Percentiles rank a stretch among this genome's conserved stretches.
These are phyloP conservation scores for Chlorodrepanis virens DNA, from an alignment of 2,113 vertebrate genomes.

Conservation along the genomic window DNA sequence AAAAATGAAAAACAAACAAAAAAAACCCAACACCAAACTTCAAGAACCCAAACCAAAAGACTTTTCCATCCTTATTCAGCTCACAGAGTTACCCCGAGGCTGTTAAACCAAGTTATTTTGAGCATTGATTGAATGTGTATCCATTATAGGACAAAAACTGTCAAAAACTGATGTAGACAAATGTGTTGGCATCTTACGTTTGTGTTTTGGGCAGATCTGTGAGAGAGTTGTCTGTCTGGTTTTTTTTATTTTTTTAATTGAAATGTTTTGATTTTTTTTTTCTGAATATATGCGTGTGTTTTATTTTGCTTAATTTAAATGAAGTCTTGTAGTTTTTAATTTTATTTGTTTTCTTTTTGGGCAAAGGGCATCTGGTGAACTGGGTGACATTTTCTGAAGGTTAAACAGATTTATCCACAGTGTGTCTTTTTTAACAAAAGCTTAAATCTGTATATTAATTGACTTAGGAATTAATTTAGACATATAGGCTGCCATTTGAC, in stretches of 20 bases:
- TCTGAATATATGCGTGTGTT: background rate
- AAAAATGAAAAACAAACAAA: constrained; percentile 1
- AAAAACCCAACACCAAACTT: background rate
- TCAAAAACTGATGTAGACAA: constrained; percentile 38
- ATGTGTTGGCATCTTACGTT: constrained; percentile 27
- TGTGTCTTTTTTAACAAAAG: constrained; percentile 68
- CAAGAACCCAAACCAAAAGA: background rate
- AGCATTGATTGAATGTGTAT: background rate
- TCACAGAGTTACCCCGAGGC: background rate
- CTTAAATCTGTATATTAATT: constrained; percentile 75
- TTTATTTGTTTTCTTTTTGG: constrained; percentile 41
- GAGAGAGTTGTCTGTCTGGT: constrained; percentile 33
- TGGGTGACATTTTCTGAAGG: constrained; percentile 42
- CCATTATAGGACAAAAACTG: constrained; percentile 32
- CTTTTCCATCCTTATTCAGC: background rate
- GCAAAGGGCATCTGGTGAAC: constrained; percentile 29
- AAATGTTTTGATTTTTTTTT: constrained; percentile 47
- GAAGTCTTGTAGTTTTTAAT: constrained; percentile 53
- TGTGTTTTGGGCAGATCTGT: constrained; percentile 54
- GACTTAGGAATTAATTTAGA: constrained; percentile 80
- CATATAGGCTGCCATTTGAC: constrained; percentile 73
- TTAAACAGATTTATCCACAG: constrained; percentile 49
- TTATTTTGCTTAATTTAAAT: constrained; percentile 70
- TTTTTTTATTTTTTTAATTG: background rate
- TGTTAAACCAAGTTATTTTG: background rate